Evolutionary conservation across 2,888 invertebrate species (phyloP).

Genomic region (Hypomecis punctinalis): DNA sequence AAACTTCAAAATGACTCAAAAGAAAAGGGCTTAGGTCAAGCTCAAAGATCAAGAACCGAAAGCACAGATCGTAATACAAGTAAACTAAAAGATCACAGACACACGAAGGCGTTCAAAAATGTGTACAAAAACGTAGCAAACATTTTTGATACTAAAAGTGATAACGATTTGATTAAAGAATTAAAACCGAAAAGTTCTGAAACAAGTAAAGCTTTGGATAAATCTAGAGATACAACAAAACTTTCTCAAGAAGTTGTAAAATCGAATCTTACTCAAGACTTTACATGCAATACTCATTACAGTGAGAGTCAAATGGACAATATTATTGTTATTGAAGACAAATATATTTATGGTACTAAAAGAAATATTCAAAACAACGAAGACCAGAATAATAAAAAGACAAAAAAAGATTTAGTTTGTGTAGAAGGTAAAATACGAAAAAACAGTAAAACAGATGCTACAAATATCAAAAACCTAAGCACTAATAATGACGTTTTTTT

Average conservation of each 20-base stretch:
- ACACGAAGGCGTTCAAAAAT: constrained; percentile 24
- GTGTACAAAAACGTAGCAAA: constrained; percentile 3
- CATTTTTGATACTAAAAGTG: constrained; percentile 8
- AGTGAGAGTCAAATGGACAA: constrained; percentile 58
- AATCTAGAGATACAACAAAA: constrained; percentile 2
- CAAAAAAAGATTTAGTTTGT: not conserved
- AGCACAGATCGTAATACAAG: not conserved
- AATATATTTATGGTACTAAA: constrained; percentile 45
- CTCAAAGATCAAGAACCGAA: not conserved
- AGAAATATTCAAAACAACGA: constrained; percentile 6
- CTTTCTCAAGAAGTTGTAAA: constrained; percentile 51
- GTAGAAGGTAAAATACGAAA: constrained; percentile 6
- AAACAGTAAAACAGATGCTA: not conserved
- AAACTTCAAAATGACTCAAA: not conserved
- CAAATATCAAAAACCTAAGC: not conserved
- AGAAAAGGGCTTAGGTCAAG: not conserved
- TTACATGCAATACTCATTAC: constrained; percentile 47
- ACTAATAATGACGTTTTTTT: not conserved
- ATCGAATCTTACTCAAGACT: constrained; percentile 42
- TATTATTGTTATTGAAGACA: constrained; percentile 45
- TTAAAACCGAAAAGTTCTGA: not conserved
- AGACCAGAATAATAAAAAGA: not conserved
- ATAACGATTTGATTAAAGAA: not conserved
- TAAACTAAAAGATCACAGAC: constrained; percentile 3
- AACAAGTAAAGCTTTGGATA: not conserved